These are phyloP conservation scores for Telmatochromis sp. DNA, from an alignment of 2,113 vertebrate genomes.

Conservation along the genomic window DNA sequence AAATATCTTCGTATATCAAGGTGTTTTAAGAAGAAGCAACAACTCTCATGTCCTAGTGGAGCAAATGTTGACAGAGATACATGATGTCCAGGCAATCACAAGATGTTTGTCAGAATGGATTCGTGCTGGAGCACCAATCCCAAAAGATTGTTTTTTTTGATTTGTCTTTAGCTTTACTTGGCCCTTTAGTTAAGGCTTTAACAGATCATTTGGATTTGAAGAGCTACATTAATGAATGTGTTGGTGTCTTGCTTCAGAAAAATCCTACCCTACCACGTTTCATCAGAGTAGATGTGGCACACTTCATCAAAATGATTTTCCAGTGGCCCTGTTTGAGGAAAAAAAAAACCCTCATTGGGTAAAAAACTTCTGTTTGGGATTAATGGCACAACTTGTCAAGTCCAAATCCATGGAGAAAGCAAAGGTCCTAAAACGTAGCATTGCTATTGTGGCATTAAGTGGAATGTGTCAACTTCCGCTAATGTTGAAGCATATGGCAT, in stretches of 20 bases:
- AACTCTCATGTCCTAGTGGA: not conserved
- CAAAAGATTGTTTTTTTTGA: not conserved
- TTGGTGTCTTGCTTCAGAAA: not conserved
- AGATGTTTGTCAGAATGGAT: not conserved
- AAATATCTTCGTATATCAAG: not conserved
- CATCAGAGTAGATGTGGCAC: not conserved
- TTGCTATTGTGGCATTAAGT: not conserved
- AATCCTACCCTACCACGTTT: not conserved
- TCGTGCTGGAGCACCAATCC: not conserved
- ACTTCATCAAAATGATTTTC: not conserved
- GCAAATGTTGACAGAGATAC: not conserved
- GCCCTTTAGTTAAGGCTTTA: not conserved
- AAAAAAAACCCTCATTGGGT: accelerated
- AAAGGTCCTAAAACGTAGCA: not conserved
- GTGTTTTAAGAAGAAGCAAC: not conserved
- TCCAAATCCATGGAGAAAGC: not conserved
- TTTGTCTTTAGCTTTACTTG: not conserved
- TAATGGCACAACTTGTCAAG: not conserved
- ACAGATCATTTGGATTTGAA: not conserved
- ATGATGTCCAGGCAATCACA: not conserved
- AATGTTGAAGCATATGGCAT: not conserved
- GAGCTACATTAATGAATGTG: not conserved
- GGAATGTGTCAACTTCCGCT: not conserved
- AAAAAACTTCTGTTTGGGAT: not conserved
- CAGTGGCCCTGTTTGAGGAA: not conserved